Conservation (phyloP, 1,140 invertebrate species). For the Brachionus asplanchnoidis region DNA sequence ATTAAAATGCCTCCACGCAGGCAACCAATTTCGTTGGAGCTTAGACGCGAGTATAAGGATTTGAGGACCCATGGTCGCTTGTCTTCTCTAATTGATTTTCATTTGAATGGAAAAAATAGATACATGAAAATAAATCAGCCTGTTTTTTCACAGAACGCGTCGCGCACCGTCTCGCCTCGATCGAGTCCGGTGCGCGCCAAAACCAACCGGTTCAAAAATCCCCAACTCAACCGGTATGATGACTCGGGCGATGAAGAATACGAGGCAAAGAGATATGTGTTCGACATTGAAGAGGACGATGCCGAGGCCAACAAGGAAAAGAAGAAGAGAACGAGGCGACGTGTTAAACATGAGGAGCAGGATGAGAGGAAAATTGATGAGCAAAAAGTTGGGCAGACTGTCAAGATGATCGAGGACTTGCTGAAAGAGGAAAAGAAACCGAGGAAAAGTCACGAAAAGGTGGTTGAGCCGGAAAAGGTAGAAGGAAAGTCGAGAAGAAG, state of each 20-base stretch:
- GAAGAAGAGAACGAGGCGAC: background rate
- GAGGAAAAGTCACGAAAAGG: background rate
- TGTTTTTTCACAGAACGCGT: background rate
- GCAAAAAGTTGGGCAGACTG: conserved; percentile 17
- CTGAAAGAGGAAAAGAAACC: background rate
- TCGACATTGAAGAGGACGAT: conserved; percentile 9
- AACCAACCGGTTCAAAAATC: conserved; percentile 2
- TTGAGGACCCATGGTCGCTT: background rate
- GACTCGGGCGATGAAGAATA: conserved; percentile 30
- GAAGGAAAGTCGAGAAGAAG: background rate
- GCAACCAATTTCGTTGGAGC: conserved; percentile 34
- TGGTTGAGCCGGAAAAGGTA: too few relatives aligned
- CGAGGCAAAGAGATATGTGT: conserved; percentile 30
- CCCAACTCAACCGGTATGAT: background rate
- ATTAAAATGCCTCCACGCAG: conserved; percentile 26
- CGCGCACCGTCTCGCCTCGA: background rate
- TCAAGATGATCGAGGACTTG: conserved; percentile 39
- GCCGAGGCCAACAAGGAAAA: background rate
- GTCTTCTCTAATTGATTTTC: conserved; percentile 16
- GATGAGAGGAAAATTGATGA: conserved; percentile 25
- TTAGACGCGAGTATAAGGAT: conserved; percentile 31
- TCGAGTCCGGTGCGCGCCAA: background rate
- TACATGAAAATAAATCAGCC: conserved; percentile 42
- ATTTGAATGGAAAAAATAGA: conserved; percentile 39
- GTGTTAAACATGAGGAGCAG: background rate